Percentiles rank a stretch among this genome's conserved stretches.
Evolutionary conservation across 35 echinoderm and acorn worm genomes (phyloP).

Genomic region (Lytechinus variegatus): DNA sequence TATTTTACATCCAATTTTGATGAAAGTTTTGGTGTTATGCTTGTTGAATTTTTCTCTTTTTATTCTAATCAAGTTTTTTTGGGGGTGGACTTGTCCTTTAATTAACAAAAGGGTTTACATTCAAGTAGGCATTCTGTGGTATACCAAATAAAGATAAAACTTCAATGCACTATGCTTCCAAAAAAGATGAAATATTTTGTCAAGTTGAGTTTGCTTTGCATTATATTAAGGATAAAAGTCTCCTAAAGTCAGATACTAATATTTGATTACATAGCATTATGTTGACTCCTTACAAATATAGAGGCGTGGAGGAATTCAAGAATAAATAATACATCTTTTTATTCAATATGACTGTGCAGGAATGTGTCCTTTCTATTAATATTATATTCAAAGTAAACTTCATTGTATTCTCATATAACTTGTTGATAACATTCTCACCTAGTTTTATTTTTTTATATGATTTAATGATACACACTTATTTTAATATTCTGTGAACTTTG

Average conservation of each 20-base stretch:
- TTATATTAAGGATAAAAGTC: no score
- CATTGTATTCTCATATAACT: neutral
- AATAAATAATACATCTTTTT: neutral
- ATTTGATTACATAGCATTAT: neutral
- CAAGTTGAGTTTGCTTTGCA: no score
- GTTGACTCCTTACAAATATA: neutral
- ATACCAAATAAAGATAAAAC: no score
- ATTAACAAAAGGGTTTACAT: no score
- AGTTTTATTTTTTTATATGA: neutral
- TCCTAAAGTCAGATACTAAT: neutral
- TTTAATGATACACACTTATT: neutral
- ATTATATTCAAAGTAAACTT: neutral
- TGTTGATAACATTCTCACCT: neutral
- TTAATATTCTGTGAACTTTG: neutral
- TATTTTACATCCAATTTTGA: no score
- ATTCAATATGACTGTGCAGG: neutral
- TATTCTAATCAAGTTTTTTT: no score
- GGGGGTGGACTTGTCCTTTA: no score
- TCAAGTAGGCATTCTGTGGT: no score
- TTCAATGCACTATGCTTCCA: no score
- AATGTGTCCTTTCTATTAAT: neutral
- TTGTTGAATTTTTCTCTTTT: no score
- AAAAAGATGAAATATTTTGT: no score
- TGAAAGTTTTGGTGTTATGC: no score
- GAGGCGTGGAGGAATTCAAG: neutral